Base-by-base conservation (phyloP, 2,888 invertebrate species). In the Aphidoletes aphidimyza region DNA sequence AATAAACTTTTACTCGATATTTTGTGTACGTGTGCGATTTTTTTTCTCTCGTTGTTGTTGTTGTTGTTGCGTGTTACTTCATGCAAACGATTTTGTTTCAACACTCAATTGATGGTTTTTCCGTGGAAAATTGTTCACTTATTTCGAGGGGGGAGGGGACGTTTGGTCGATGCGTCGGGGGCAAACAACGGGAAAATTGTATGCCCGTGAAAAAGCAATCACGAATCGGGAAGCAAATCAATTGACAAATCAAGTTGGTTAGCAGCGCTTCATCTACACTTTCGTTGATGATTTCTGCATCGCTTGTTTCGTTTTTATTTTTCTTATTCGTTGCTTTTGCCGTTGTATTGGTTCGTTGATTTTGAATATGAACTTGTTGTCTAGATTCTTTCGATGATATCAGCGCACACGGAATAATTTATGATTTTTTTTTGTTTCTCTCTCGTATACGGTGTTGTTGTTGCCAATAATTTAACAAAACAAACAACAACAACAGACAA, bases 181-280 rank as follows among this genome's bases (percentile, higher is more conserved):
- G n/a, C n/a, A n/a, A n/a, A n/a, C n/a, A n/a, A n/a, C n/a, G n/a
- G n/a, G n/a, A n/a, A n/a, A n/a, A n/a, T n/a, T n/a, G n/a, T n/a
- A n/a, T n/a, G n/a, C n/a, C n/a, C n/a, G n/a, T n/a, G n/a, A n/a
- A n/a, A n/a, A n/a, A n/a, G n/a, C n/a, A n/a, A n/a, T 42, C 42
- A 42, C 6, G 42, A 6, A 14, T 9, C 42, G 42, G 14, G 8
- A 14, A 42, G 42, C 6, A 42, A 6, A 42, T 6, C 42, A 42
- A 42, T 9, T 9, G 42, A 42, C 6, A 42, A 42, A 42, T 9
- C 22, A 5, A 26, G n/a, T 54, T 26, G n/a, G 2, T 69, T 34
- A 30, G n/a, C 3, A 26, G 54, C 54, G 34, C 34, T 69, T 69
- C n/a, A 69, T 69, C 69, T 30, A 69, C 69, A 69, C 69, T 26